Evolutionary conservation across 2,797 vertebrate species (phyloP).

Genomic region (Remorina albescens): DNA sequence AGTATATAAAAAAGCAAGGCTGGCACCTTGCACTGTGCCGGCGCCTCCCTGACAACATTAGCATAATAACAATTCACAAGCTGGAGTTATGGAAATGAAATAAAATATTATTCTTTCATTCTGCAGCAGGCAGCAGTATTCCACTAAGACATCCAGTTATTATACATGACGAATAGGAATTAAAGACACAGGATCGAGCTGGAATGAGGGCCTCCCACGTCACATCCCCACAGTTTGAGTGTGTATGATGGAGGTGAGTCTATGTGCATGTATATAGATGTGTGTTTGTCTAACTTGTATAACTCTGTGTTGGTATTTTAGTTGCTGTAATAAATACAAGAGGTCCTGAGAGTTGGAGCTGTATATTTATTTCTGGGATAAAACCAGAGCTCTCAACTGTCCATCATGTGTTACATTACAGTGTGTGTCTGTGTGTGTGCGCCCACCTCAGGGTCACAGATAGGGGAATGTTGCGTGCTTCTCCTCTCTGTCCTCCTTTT

Average conservation of each 20-base stretch:
- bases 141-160: constrained; percentile 43
- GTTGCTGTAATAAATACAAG: constrained; percentile 19
- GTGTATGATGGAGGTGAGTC: constrained; percentile 1
- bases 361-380: constrained; percentile 55
- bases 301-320: constrained; percentile 27
- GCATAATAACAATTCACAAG: constrained; percentile 70
- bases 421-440: constrained; percentile 14
- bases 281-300: constrained; percentile 30
- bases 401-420: constrained; percentile 53
- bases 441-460: constrained; percentile 50
- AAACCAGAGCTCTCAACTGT: constrained; percentile 40
- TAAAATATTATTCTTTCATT: constrained; percentile 54
- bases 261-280: constrained; percentile 17
- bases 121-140: constrained; percentile 57
- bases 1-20: constrained; percentile 45
- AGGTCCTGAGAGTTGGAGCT: constrained; percentile 52
- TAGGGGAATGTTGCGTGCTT: constrained; percentile 60
- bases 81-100: constrained; percentile 67
- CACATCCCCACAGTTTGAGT: constrained; percentile 10
- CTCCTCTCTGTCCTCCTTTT: constrained; percentile 74
- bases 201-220: constrained; percentile 21
- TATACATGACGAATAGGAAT: constrained; percentile 63
- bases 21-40: constrained; percentile 55
- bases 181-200: constrained; percentile 37
- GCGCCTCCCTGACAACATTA: constrained; percentile 56